phyloP scores from a whole-genome alignment of 2,888 invertebrate species.

The Phorcus lineatus region DNA sequence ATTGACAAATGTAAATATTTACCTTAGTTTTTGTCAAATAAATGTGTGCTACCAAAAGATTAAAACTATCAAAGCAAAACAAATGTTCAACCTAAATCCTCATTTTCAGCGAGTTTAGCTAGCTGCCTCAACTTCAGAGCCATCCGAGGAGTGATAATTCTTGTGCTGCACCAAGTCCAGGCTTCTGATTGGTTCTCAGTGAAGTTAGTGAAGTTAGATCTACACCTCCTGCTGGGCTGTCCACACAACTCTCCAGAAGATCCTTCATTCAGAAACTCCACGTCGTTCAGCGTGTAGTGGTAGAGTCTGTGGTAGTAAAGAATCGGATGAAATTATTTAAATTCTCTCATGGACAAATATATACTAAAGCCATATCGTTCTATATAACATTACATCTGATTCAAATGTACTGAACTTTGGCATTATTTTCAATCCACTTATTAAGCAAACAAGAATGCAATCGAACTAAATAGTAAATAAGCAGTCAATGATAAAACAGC shows the following conservation, averaged over 20 bases:
- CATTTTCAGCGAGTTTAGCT: neutral
- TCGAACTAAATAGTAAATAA: too few relatives aligned
- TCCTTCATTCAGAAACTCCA: neutral
- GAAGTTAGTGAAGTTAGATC: neutral
- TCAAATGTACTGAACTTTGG: too few relatives aligned
- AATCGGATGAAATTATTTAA: too few relatives aligned
- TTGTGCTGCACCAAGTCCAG: slow-evolving; percentile 19
- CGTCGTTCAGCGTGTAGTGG: slow-evolving; percentile 1
- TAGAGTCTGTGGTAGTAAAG: neutral
- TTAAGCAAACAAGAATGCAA: neutral
- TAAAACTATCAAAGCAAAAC: too few relatives aligned
- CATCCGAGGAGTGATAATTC: slow-evolving; percentile 21
- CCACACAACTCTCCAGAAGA: neutral
- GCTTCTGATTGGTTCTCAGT: neutral
- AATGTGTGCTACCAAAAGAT: too few relatives aligned
- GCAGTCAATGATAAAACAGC: too few relatives aligned
- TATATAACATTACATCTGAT: too few relatives aligned
- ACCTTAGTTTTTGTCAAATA: too few relatives aligned
- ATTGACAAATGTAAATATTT: too few relatives aligned
- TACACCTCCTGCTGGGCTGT: neutral
- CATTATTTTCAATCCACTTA: too few relatives aligned
- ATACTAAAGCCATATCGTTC: too few relatives aligned
- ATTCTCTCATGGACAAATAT: too few relatives aligned
- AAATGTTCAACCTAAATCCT: neutral
- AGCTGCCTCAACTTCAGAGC: slow-evolving; percentile 12